These are phyloP conservation scores for Arbacia lixula DNA, from an alignment of 53 echinoderm and acorn worm genomes.

Conservation along the genomic window DNA sequence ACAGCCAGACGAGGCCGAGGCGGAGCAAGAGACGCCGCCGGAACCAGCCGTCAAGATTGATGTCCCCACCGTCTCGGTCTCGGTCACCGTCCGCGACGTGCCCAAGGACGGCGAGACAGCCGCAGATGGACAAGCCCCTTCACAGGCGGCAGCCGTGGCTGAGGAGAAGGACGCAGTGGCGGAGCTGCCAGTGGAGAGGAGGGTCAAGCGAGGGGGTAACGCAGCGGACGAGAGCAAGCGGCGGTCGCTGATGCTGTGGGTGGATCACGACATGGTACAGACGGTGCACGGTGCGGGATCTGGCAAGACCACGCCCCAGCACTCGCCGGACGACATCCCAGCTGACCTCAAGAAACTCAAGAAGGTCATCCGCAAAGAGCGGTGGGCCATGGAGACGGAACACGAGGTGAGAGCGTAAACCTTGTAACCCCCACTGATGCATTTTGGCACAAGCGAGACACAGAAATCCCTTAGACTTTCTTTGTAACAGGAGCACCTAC, in stretches of 20 bases:
- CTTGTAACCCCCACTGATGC: too few relatives aligned
- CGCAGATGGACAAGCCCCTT: conserved; percentile 22
- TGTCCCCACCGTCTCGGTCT: conserved; percentile 29
- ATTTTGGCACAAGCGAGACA: too few relatives aligned
- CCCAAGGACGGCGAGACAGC: not conserved
- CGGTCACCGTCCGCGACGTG: not conserved
- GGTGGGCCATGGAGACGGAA: conserved; percentile 36
- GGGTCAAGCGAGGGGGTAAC: conserved; percentile 1
- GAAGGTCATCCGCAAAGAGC: conserved; percentile 47
- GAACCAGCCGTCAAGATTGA: not conserved
- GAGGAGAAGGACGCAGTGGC: not conserved
- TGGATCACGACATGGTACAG: conserved; percentile 44
- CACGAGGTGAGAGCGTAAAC: conserved; percentile 10
- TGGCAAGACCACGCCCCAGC: not conserved
- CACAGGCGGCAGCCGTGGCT: not conserved
- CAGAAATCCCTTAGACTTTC: too few relatives aligned
- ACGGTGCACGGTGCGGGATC: conserved; percentile 9
- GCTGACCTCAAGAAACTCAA: conserved; percentile 34
- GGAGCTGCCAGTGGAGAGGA: not conserved
- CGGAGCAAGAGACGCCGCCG: not conserved
- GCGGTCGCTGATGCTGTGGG: conserved; percentile 48
- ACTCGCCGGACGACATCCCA: conserved; percentile 32
- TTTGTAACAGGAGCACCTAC: too few relatives aligned
- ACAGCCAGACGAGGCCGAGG: not conserved
- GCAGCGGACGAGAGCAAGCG: conserved; percentile 16